Evolutionary conservation across 2,113 vertebrate species (phyloP).

Genomic region (Brachionichthys hirsutus): DNA sequence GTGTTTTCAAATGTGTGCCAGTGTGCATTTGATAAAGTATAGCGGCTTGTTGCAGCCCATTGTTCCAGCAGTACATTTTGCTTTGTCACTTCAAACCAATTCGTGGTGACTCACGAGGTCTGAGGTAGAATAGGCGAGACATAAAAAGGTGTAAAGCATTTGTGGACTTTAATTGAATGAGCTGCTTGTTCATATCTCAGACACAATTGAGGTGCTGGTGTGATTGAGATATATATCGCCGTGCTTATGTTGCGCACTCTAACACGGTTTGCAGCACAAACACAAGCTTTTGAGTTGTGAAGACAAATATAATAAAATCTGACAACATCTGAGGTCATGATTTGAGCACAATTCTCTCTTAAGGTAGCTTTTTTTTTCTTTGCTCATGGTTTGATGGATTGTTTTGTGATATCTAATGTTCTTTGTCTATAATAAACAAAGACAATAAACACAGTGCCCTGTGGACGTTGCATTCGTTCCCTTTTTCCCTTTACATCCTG

Average conservation of each 20-base stretch:
- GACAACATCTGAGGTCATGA: slow-evolving; percentile 10
- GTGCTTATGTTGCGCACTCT: slow-evolving; percentile 19
- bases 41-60: slow-evolving; percentile 31
- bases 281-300: slow-evolving; percentile 44
- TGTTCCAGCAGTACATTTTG: slow-evolving; percentile 12
- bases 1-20: slow-evolving; percentile 51
- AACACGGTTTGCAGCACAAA: slow-evolving; percentile 37
- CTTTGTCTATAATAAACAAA: slow-evolving; percentile 63
- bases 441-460: slow-evolving; percentile 6
- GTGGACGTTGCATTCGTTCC: neutral
- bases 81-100: slow-evolving; percentile 33
- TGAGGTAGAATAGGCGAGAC: slow-evolving; percentile 11
- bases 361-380: slow-evolving; percentile 33
- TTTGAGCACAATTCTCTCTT: slow-evolving; percentile 30
- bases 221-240: slow-evolving; percentile 17
- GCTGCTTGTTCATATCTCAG: no score
- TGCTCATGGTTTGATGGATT: slow-evolving; percentile 54
- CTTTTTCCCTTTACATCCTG: neutral
- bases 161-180: slow-evolving; percentile 12
- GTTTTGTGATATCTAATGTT: slow-evolving; percentile 65
- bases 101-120: slow-evolving; percentile 17
- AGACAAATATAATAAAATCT: slow-evolving; percentile 1
- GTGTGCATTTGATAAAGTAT: slow-evolving; percentile 13
- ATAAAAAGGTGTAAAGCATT: slow-evolving; percentile 4
- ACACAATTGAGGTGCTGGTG: neutral